Conservation (phyloP, 2,888 invertebrate species). For the Polyploca ridens region DNA sequence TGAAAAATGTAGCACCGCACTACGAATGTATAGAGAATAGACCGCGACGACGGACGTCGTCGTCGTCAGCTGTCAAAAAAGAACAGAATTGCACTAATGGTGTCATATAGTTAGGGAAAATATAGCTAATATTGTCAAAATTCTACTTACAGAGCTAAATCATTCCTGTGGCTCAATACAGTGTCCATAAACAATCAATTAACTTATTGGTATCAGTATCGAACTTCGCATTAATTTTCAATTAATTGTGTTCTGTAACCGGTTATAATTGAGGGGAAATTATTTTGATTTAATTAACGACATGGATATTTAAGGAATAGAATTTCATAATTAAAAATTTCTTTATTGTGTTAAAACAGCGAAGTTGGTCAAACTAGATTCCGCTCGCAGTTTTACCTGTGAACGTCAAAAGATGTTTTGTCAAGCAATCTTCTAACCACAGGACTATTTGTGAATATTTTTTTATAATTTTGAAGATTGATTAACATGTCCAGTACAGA, state of each 20-base stretch:
- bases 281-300: neutral
- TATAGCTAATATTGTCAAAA: neutral
- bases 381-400: no score
- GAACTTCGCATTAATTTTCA: neutral
- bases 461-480: neutral
- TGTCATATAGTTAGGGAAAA: no score
- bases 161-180: neutral
- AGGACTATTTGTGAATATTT: no score
- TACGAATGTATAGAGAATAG: no score
- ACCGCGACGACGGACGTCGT: no score
- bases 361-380: no score
- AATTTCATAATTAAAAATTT: constrained; percentile 4
- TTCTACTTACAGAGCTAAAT: neutral
- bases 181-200: neutral
- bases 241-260: neutral
- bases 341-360: no score
- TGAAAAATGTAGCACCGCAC: no score
- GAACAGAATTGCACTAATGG: no score
- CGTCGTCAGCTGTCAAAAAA: no score
- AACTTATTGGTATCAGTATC: neutral
- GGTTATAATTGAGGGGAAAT: neutral
- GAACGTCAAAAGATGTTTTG: no score
- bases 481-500: constrained; percentile 1
- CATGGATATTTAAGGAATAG: neutral
- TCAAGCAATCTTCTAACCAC: no score